Evolutionary conservation across 1,140 invertebrate genomes (phyloP), one percentile per base, ranked within the genome.

Genomic region (Babylonia areolata): DNA sequence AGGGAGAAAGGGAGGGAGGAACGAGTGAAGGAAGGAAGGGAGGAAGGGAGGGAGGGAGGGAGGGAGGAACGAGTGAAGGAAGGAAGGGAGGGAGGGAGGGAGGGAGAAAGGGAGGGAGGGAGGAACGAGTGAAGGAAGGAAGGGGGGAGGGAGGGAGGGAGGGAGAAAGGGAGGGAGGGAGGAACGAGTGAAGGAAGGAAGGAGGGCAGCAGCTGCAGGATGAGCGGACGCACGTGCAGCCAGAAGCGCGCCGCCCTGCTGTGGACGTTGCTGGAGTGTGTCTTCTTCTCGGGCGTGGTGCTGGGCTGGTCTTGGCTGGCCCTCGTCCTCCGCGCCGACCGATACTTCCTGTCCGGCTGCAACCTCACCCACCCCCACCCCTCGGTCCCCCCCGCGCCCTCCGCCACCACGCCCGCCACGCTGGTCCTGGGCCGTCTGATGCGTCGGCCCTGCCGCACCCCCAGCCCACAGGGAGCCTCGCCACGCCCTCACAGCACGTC

Each of bases 281-380:
- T 92, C 12, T 89, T 92, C 31, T 92, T 92, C 78, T 88, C 90
- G n/a, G 90, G 90, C 5, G 86, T 92, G 5, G 89, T 91, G 31
- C 87, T 91, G 33, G 91, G 90, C 71, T 92, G 91, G 91, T 86
- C 88, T 3, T 91, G 91, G 90, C 79, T 92, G 17, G 79, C 86
- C 15, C 82, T 90, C 28, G 87, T 89, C 17, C 82, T 92, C 54
- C 78, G 87, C 2, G 80, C 85, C 35, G 90, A 91, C 73, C 84
- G 78, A 17, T 92, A 90, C 82, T 91, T 92, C 78, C 75, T 90
- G 31, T 75, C 81, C 39, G 71, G 88, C 40, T 92, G 91, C 85
- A 92, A 91, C 85, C 73, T 86, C 40, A 90, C 88, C 23, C 39
- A 78, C 46, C 23, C 40, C n/a, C 37, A 78, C 51, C 37, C 80